Base-by-base conservation (phyloP, 2,113 vertebrate species). In the Lonchura striata region DNA sequence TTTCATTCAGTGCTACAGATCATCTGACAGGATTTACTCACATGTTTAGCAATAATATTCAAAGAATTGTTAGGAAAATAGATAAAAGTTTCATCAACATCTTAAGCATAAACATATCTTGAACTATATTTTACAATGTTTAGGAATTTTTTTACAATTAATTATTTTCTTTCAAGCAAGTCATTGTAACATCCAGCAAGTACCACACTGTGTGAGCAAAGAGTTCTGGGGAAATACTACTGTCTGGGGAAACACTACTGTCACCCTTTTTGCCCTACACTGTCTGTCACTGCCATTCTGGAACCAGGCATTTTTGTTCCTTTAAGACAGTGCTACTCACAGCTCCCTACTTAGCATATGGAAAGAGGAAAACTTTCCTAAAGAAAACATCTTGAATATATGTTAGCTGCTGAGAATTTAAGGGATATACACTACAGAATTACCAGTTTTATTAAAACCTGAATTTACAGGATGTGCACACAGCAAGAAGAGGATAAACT, bases 71-170 rank as follows among this genome's bases (percentile, higher is more conserved):
- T 54, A 52, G 17, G 30, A 85, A 82, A 79, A 85, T 17, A 47
- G 59, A 44, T 13, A 63, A 8, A 76, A 39, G 8, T 7, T 23
- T 46, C 46, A 16, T 1, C 41, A 33, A 19, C 4, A 16, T 22
- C 39, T 78, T 42, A 71, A 70, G 30, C 16, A 46, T 35, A 65
- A 76, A n/a, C 0, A 4, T 4, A n/a, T 13, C 41, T 64, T 86
- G 8, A 76, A 42, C 15, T 44, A 1, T 8, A 46, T 66, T 78
- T 49, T 41, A 57, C 0, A 0, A 54, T 0, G 1, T 21, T 74
- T 22, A 14, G 23, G 39, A 1, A 2, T 24, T 42, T 64, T 14
- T 63, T 57, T 42, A 59, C 13, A 68, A n/a, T 14, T 5, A 33
- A 28, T 12, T 17, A 1, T 2, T 23, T 57, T 71, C 81, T 60